Conservation (phyloP, 92 coral and sea anemone species). For the Siderastrea radians region DNA sequence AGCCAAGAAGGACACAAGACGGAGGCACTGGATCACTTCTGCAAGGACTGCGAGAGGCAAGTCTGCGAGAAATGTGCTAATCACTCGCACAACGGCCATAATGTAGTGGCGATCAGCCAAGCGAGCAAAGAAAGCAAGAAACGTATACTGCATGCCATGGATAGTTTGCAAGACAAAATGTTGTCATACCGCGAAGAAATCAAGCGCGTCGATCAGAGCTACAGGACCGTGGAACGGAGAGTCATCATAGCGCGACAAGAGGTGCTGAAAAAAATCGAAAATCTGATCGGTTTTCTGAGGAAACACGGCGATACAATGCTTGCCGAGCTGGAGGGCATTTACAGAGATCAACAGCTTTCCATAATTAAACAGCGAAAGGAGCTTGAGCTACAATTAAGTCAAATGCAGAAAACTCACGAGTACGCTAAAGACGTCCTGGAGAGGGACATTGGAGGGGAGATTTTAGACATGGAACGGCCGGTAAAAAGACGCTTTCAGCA, state of each 20-base stretch:
- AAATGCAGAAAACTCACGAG: conserved; percentile 71
- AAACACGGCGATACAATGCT: conserved; percentile 80
- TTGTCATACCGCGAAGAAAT: conserved; percentile 45
- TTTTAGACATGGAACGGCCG: conserved; percentile 70
- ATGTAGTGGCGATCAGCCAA: conserved; percentile 54
- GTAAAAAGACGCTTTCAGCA: conserved; percentile 64
- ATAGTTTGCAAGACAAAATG: conserved; percentile 66
- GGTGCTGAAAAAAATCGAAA: conserved; percentile 69
- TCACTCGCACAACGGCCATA: conserved; percentile 65
- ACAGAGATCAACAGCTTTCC: conserved; percentile 71
- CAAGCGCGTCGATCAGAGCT: conserved; percentile 57
- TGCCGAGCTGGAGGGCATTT: conserved; percentile 68
- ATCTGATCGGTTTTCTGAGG: conserved; percentile 59
- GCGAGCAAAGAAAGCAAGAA: conserved; percentile 65
- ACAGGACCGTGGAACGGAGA: conserved; percentile 67
- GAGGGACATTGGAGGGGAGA: conserved; percentile 75
- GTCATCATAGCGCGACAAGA: conserved; percentile 68
- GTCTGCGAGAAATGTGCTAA: conserved; percentile 83
- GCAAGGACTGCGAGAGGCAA: conserved; percentile 72
- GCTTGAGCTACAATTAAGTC: conserved; percentile 66
- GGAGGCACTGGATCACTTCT: conserved; percentile 68
- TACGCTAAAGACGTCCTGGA: conserved; percentile 70
- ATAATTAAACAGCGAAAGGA: conserved; percentile 56
- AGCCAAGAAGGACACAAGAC: conserved; percentile 66
- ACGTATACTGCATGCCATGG: conserved; percentile 61